These are phyloP conservation scores for Leptinotarsa undecemlineata DNA, from an alignment of 1,140 invertebrate genomes.

Conservation along the genomic window DNA sequence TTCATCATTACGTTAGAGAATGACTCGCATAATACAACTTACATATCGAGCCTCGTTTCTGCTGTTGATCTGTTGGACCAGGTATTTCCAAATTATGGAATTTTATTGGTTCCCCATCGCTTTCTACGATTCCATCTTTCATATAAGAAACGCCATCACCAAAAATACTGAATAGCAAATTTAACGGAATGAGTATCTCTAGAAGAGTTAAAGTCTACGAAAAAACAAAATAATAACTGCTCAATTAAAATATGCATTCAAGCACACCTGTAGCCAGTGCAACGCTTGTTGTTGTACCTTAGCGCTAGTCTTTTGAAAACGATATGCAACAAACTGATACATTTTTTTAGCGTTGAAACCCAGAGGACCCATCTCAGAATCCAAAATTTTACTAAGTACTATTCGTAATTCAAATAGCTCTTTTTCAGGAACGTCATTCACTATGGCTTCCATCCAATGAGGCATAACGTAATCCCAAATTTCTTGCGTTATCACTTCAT, in stretches of 20 bases:
- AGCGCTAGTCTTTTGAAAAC: conserved; percentile 83
- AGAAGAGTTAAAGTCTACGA: conserved; percentile 76
- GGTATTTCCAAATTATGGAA: conserved; percentile 51
- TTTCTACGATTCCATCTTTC: conserved; percentile 60
- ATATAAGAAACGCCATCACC: conserved; percentile 76
- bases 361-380: conserved; percentile 92
- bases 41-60: conserved; percentile 63
- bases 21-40: conserved; percentile 38
- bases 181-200: conserved; percentile 86
- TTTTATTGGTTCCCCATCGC: conserved; percentile 54
- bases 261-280: conserved; percentile 88
- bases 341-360: conserved; percentile 92
- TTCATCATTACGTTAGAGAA: not conserved
- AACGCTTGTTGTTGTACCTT: conserved; percentile 92
- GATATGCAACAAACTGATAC: conserved; percentile 90
- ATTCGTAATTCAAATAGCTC: conserved; percentile 91
- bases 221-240: conserved; percentile 11
- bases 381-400: conserved; percentile 93
- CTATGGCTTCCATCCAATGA: conserved; percentile 97
- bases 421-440: conserved; percentile 90
- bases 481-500: conserved; percentile 93
- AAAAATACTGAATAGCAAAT: conserved; percentile 87
- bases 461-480: conserved; percentile 99
- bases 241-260: not conserved
- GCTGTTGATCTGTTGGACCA: conserved; percentile 46